A percentile compares a stretch with the other conserved stretches of the same genome.
phyloP scores from a whole-genome alignment of 2,888 invertebrate species.

The Cephus sareptanus region DNA sequence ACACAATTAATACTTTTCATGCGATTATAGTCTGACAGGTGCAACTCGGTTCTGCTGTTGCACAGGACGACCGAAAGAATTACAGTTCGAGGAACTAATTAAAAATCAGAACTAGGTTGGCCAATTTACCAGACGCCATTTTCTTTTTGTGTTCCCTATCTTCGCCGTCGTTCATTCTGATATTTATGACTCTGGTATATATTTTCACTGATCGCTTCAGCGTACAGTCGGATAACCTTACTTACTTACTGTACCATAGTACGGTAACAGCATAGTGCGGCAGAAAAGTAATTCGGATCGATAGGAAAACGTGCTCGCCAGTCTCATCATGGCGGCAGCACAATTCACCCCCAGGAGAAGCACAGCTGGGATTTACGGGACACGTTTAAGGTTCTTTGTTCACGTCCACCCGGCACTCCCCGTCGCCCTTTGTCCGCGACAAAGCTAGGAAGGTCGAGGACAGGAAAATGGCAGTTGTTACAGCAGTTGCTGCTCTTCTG shows the following conservation, averaged over 20 bases:
- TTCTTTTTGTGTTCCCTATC: background rate
- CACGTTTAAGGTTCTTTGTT: background rate
- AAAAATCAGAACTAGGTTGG: background rate
- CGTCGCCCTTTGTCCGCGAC: background rate
- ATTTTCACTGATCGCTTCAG: background rate
- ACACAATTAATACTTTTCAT: background rate
- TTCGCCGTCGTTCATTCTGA: background rate
- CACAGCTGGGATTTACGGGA: background rate
- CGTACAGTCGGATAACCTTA: background rate
- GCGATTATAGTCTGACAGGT: background rate
- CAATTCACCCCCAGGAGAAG: background rate
- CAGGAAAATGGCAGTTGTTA: background rate
- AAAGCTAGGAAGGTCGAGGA: background rate
- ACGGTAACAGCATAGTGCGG: background rate
- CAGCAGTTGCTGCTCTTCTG: background rate
- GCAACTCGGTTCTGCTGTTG: background rate
- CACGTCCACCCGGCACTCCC: background rate
- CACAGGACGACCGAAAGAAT: background rate
- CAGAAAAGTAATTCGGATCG: background rate
- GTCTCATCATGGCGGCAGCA: background rate
- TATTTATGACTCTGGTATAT: background rate
- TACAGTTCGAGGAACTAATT: background rate
- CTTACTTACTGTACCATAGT: background rate
- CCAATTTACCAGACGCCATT: background rate
- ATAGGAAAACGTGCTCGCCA: background rate